Evolutionary conservation across 2,113 vertebrate species (phyloP).

Genomic region (Clupea harengus): DNA sequence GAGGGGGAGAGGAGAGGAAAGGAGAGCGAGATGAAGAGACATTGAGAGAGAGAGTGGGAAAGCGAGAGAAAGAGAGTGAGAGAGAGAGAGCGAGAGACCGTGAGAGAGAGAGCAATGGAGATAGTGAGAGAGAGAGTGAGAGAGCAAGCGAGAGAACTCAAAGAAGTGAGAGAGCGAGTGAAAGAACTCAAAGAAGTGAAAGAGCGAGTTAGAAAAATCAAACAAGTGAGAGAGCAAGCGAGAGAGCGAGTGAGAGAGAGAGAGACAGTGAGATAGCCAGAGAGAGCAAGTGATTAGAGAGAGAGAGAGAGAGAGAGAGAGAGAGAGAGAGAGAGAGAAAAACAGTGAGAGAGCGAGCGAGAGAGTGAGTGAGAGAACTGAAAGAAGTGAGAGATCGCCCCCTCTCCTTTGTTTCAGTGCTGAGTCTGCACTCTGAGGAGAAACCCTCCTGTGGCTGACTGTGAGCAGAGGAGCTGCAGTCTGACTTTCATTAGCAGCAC

Average conservation of each 20-base stretch:
- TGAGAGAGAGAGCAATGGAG: no score
- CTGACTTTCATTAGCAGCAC: not conserved
- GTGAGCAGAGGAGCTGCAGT: slow-evolving; percentile 7
- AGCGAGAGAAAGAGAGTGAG: not conserved
- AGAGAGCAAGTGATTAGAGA: no score
- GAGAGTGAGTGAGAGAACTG: not conserved
- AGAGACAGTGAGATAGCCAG: not conserved
- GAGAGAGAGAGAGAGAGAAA: not conserved
- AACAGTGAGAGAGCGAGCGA: not conserved
- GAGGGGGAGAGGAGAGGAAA: not conserved
- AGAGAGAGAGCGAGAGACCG: not conserved
- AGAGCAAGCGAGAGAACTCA: no score
- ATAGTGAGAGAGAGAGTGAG: no score
- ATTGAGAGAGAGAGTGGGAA: not conserved
- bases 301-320: not conserved
- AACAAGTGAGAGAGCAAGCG: no score
- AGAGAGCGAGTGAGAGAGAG: not conserved
- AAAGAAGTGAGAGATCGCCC: not conserved
- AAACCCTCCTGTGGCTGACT: not conserved
- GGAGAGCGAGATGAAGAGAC: not conserved
- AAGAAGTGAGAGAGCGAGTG: no score
- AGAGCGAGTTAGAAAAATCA: not conserved
- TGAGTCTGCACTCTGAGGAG: slow-evolving; percentile 23
- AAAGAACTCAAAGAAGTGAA: no score
- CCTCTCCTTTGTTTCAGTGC: slow-evolving; percentile 21